These are phyloP conservation scores for Gymnodraco acuticeps DNA, from an alignment of 2,797 vertebrate genomes.

Conservation along the genomic window DNA sequence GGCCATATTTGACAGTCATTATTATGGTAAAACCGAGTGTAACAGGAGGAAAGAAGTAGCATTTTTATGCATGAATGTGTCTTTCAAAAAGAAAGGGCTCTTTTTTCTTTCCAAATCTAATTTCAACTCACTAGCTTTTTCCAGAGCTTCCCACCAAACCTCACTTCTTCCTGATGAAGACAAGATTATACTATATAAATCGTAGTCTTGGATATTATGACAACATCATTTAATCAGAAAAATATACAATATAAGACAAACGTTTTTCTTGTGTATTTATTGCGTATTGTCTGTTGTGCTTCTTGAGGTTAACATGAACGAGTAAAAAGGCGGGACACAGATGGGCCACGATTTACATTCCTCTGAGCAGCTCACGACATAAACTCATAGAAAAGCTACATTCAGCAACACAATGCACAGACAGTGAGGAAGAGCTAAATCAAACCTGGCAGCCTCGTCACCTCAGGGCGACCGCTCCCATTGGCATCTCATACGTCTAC, in stretches of 20 bases:
- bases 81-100: not conserved
- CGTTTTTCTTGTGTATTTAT: not conserved
- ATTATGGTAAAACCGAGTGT: not conserved
- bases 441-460: slow-evolving; percentile 47
- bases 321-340: slow-evolving; percentile 25
- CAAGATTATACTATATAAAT: not conserved
- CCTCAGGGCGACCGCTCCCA: slow-evolving; percentile 40
- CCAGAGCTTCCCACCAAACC: not conserved
- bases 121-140: not conserved
- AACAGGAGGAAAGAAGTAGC: not conserved
- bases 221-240: not conserved
- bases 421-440: slow-evolving; percentile 38
- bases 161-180: not conserved
- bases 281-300: not conserved
- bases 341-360: slow-evolving; percentile 29
- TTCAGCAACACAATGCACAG: slow-evolving; percentile 31
- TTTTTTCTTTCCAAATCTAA: slow-evolving; percentile 4
- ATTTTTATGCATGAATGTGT: no score
- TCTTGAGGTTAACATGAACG: slow-evolving; percentile 3
- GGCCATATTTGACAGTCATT: not conserved
- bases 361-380: slow-evolving; percentile 13
- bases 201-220: not conserved
- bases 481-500: slow-evolving; percentile 18
- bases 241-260: not conserved
- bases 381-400: not conserved